phyloP scores from a whole-genome alignment of 2,797 vertebrate genomes.

The Catharus ustulatus region DNA sequence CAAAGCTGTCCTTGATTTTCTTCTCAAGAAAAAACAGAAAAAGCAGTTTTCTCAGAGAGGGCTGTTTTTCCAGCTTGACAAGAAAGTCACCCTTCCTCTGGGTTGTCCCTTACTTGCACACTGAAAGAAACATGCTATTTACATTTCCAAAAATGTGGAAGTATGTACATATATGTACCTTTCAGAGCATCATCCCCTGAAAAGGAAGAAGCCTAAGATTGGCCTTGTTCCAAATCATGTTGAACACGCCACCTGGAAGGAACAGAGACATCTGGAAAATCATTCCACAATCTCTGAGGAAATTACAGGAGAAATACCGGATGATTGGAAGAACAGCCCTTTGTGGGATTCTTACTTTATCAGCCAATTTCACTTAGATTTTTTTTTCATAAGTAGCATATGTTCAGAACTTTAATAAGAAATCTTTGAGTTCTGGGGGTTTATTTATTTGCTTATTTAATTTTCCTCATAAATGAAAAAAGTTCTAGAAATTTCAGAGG shows the following conservation, averaged over 20 bases:
- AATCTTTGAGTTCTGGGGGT: conserved; percentile 44
- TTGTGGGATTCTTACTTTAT: conserved; percentile 67
- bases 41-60: not conserved
- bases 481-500: conserved; percentile 37
- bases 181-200: not conserved
- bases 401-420: conserved; percentile 71
- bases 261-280: conserved; percentile 75
- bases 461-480: not conserved
- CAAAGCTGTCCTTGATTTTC: not conserved
- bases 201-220: conserved; percentile 20
- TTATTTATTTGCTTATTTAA: conserved; percentile 71
- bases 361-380: conserved; percentile 67
- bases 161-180: not conserved
- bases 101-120: not conserved
- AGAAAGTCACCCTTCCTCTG: not conserved
- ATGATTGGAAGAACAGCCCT: conserved; percentile 73
- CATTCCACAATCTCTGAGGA: conserved; percentile 72
- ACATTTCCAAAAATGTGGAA: not conserved
- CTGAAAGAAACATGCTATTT: not conserved
- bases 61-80: not conserved
- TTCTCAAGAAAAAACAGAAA: not conserved
- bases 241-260: conserved; percentile 73
- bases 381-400: conserved; percentile 67
- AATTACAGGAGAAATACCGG: conserved; percentile 72
- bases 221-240: conserved; percentile 70